These are phyloP conservation scores for Aplocera efformata DNA, from an alignment of 2,888 invertebrate genomes.

Conservation along the genomic window DNA sequence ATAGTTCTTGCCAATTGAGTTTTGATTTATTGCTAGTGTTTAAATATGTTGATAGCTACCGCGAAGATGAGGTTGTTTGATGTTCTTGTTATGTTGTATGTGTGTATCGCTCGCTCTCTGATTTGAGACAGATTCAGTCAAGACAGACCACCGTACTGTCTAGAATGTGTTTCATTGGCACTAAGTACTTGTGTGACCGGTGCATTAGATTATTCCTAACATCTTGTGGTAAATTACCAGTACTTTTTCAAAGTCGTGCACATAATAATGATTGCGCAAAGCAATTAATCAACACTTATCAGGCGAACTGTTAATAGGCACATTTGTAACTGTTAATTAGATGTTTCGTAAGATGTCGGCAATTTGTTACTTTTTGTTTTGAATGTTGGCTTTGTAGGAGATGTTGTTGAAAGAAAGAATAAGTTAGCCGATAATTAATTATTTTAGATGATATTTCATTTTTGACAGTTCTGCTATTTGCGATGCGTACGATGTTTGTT, in stretches of 20 bases:
- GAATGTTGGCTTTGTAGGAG: constrained; percentile 8
- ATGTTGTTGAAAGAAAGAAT: too few relatives aligned
- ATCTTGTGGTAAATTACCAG: constrained; percentile 6
- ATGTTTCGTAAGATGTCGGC: constrained; percentile 44
- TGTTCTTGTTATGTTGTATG: too few relatives aligned
- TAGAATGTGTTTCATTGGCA: too few relatives aligned
- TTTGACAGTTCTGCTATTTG: too few relatives aligned
- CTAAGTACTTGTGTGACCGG: too few relatives aligned
- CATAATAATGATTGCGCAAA: constrained; percentile 36
- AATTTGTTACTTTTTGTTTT: constrained; percentile 41
- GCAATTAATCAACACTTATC: constrained; percentile 37
- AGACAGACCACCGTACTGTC: too few relatives aligned
- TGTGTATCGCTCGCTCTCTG: too few relatives aligned
- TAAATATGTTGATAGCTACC: background rate
- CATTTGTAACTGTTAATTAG: constrained; percentile 51
- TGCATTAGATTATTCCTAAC: too few relatives aligned
- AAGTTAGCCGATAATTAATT: too few relatives aligned
- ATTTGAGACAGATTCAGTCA: too few relatives aligned
- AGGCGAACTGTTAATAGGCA: constrained; percentile 42
- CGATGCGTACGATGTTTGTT: too few relatives aligned
- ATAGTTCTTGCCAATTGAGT: constrained; percentile 3
- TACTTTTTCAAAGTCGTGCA: constrained; percentile 30
- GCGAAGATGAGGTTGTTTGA: background rate
- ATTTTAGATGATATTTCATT: too few relatives aligned
- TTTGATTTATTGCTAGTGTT: constrained; percentile 4